These are phyloP conservation scores for Gobionotothen gibberifrons DNA, from an alignment of 2,797 vertebrate genomes.

Conservation along the genomic window DNA sequence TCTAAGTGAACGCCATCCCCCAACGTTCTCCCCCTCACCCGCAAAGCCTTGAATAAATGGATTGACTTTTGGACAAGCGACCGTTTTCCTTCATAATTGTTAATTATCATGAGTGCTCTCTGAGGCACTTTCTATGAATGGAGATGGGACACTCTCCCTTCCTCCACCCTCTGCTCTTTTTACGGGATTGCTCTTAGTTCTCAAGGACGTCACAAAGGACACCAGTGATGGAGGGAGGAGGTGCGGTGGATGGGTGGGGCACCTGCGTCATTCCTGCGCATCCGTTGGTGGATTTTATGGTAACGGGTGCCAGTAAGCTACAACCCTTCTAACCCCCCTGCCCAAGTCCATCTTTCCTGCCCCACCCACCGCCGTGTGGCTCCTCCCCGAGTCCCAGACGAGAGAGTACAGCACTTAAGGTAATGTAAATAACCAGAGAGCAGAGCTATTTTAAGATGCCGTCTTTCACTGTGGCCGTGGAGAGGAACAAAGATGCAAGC, in stretches of 20 bases:
- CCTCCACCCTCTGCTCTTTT: slow-evolving; percentile 58
- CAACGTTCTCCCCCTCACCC: slow-evolving; percentile 9
- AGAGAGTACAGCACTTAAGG: slow-evolving; percentile 80
- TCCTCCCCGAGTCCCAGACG: slow-evolving; percentile 60
- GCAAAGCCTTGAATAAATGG: slow-evolving; percentile 72
- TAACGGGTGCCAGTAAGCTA: slow-evolving; percentile 43
- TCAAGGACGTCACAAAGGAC: slow-evolving; percentile 82
- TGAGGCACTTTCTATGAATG: slow-evolving; percentile 77
- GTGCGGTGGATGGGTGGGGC: slow-evolving; percentile 60
- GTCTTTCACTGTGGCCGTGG: slow-evolving; percentile 70
- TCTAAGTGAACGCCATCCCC: slow-evolving; percentile 41
- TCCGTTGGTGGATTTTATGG: slow-evolving; percentile 50
- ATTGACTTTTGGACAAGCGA: slow-evolving; percentile 75
- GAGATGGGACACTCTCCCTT: slow-evolving; percentile 57
- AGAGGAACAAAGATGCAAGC: slow-evolving; percentile 79
- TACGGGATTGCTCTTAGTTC: slow-evolving; percentile 81
- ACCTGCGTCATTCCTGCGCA: slow-evolving; percentile 67
- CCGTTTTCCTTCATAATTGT: slow-evolving; percentile 80
- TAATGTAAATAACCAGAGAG: slow-evolving; percentile 80
- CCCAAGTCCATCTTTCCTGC: slow-evolving; percentile 58
- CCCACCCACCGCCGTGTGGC: slow-evolving; percentile 55
- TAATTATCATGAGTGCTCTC: slow-evolving; percentile 86
- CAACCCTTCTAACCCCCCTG: slow-evolving; percentile 30
- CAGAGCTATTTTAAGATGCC: slow-evolving; percentile 82
- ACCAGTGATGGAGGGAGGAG: slow-evolving; percentile 44